A percentile compares a stretch with the other conserved stretches of the same genome.
phyloP scores from a whole-genome alignment of 2,888 invertebrate genomes.

The Empis stercorea region DNA sequence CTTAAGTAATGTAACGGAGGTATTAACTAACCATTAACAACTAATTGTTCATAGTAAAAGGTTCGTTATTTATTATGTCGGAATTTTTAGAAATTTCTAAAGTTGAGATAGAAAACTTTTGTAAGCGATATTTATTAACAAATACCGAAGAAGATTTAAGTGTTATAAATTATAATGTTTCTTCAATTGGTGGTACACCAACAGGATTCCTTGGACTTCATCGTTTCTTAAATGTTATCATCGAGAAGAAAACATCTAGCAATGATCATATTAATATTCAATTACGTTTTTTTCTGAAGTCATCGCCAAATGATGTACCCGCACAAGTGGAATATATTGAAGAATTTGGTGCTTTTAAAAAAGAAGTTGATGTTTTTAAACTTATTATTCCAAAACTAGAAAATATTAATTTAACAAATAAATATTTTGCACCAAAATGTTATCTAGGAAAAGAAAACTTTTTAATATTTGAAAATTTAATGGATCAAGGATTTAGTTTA shows the following conservation, averaged over 20 bases:
- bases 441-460: constrained; percentile 32
- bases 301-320: constrained; percentile 40
- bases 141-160: neutral
- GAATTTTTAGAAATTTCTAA: too few species aligned
- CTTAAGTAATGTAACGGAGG: too few species aligned
- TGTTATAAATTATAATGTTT: too few species aligned
- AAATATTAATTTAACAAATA: constrained; percentile 15
- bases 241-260: constrained; percentile 16
- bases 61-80: too few species aligned
- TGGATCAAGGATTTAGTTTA: constrained; percentile 25
- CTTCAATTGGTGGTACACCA: constrained; percentile 21
- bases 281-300: constrained; percentile 44
- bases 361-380: constrained; percentile 38
- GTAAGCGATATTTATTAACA: too few species aligned
- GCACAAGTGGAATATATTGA: constrained; percentile 39
- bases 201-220: constrained; percentile 29
- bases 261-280: constrained; percentile 15
- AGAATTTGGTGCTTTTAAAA: constrained; percentile 37
- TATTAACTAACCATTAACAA: too few species aligned
- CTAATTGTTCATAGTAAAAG: too few species aligned
- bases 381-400: constrained; percentile 34
- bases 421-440: constrained; percentile 32
- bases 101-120: too few species aligned
- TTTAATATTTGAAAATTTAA: constrained; percentile 37
- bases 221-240: constrained; percentile 21